phyloP scores from a whole-genome alignment of 2,113 vertebrate genomes.

The Spilogale gracilis region DNA sequence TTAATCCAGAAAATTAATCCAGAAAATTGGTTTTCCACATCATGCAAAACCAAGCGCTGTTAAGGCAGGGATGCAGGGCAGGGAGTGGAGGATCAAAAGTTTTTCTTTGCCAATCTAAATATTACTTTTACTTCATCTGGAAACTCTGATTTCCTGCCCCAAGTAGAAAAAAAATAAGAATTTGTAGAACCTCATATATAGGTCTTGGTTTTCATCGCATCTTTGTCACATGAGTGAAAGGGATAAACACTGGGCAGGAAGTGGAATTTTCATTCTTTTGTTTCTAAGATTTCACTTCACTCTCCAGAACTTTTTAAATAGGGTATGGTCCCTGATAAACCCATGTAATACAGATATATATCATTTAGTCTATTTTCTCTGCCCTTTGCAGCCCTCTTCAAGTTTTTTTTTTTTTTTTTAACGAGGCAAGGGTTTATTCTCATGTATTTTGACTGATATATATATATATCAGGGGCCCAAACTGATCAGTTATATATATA shows the following conservation, averaged over 20 bases:
- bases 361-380: neutral
- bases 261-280: neutral
- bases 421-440: neutral
- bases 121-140: neutral
- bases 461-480: too few species aligned
- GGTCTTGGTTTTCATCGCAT: neutral
- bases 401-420: neutral
- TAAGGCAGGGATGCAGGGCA: neutral
- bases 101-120: neutral
- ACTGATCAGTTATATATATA: too few species aligned
- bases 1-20: neutral
- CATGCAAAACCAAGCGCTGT: neutral
- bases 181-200: fast-evolving
- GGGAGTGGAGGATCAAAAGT: neutral
- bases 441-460: neutral
- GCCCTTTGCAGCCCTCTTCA: neutral
- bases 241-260: fast-evolving
- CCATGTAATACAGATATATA: neutral
- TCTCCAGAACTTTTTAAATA: neutral
- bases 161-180: neutral
- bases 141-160: neutral
- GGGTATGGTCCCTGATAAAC: neutral
- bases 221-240: neutral
- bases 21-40: neutral
- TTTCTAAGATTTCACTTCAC: neutral